phyloP scores from a whole-genome alignment of 2,888 invertebrate genomes.

The Chalcis sispes region DNA sequence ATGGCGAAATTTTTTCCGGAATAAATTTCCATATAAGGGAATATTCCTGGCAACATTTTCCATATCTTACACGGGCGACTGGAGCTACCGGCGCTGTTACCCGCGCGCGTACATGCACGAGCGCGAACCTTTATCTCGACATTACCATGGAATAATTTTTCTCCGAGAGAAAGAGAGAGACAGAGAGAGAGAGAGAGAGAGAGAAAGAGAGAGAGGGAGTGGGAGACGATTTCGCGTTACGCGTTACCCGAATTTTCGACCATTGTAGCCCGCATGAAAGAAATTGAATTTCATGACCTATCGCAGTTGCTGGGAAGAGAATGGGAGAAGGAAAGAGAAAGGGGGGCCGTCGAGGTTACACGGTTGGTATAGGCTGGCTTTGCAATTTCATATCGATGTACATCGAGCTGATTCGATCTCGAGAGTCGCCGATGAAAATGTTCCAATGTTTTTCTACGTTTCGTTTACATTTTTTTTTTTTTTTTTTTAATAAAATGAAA shows the following conservation, averaged over 20 bases:
- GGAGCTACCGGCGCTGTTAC: too few relatives aligned
- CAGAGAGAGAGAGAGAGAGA: too few relatives aligned
- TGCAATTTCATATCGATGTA: slow-evolving; percentile 13
- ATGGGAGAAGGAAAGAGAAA: not conserved
- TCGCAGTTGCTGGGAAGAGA: slow-evolving; percentile 16
- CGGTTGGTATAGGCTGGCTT: not conserved
- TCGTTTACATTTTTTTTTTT: too few relatives aligned
- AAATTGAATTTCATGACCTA: slow-evolving; percentile 54
- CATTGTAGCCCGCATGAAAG: slow-evolving; percentile 33
- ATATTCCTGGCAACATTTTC: slow-evolving; percentile 38
- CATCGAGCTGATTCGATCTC: too few relatives aligned
- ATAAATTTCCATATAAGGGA: slow-evolving; percentile 41
- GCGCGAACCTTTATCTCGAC: slow-evolving; percentile 44
- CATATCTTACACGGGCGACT: slow-evolving; percentile 31
- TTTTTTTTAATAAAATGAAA: too few relatives aligned
- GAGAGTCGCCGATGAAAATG: too few relatives aligned
- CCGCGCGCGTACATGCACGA: not conserved
- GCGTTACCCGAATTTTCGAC: slow-evolving; percentile 30
- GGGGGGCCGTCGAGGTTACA: too few relatives aligned
- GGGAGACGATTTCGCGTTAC: slow-evolving; percentile 45
- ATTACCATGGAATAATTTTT: slow-evolving; percentile 57
- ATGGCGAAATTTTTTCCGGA: slow-evolving; percentile 46
- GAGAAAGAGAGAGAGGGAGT: too few relatives aligned
- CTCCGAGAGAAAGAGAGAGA: too few relatives aligned
- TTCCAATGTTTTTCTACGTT: too few relatives aligned